Evolutionary conservation across 2,888 invertebrate genomes (phyloP), one percentile per base, ranked within the genome.

Genomic region (Therioaphis trifolii): DNA sequence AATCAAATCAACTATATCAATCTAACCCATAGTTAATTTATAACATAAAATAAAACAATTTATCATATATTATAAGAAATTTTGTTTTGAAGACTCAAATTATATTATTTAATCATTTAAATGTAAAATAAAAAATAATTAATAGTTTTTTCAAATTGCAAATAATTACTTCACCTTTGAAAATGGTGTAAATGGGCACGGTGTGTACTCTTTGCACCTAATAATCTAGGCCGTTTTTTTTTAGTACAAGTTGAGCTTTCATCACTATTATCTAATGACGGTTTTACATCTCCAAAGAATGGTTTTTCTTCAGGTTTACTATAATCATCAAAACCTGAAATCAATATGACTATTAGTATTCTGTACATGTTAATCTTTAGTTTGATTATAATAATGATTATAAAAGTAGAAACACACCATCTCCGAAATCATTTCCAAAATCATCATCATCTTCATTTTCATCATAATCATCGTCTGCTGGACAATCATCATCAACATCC

Each of bases 191-290:
- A 29, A 1, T 69, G 1, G 27, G 63, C 63, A 4, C 40, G 35
- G 49, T 35, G 74, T 7, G 35, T 3, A 29, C 40, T 74, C 24
- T 35, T 46, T 21, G 40, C 2, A 29, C 27, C 63, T 14, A 82
- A 74, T 49, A 82, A 63, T 18, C 63, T 52, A 7, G 82, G 82
- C 18, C 74, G 72, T 82, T 63, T 82, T 35, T 82, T 82, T 49
- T 63, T 63, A 14, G 11, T 5, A 24, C 5, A 40, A 29, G 69
- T 9, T 21, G 52, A 52, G 15, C 29, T 74, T 9, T 24, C 63
- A 29, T 82, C 74, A 52, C n/a, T 52, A 1, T n/a, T 0, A 9
- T 63, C 49, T 18, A 4, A 3, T 7, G 80, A 15, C 12, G 35
- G 0, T 66, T 82, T 74, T 1, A 11, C 11, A 3, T 74, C 72